Conservation (phyloP, 2,113 vertebrate genomes). For the Chlamydotis undulata region DNA sequence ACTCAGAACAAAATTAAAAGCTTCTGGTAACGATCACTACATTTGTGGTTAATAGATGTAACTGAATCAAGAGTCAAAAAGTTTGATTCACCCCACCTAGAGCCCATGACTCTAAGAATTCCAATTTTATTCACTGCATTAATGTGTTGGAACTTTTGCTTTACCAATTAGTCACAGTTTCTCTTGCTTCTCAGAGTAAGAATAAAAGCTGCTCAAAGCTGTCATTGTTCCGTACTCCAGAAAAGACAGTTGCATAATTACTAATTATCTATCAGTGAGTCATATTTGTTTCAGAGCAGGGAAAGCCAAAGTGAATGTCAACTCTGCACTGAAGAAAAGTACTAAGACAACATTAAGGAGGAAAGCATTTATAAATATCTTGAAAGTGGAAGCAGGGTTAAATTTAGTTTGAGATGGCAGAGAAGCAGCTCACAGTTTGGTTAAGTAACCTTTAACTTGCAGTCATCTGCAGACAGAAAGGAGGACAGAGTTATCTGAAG, state of each 20-base stretch:
- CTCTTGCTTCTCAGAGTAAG: neutral
- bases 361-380: conserved; percentile 18
- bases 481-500: neutral
- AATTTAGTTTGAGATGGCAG: neutral
- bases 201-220: conserved; percentile 28
- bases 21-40: neutral
- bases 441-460: neutral
- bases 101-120: neutral
- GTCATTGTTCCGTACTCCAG: neutral
- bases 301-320: neutral
- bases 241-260: neutral
- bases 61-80: neutral
- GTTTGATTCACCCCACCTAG: neutral
- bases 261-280: neutral
- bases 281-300: neutral
- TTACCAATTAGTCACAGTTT: neutral
- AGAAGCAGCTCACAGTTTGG: neutral
- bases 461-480: neutral
- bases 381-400: neutral
- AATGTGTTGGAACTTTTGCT: neutral
- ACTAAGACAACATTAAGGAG: neutral
- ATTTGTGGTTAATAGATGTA: neutral
- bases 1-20: neutral
- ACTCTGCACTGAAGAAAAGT: neutral
- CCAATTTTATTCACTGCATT: neutral